A percentile compares a stretch with the other conserved stretches of the same genome.
Evolutionary conservation across 2,797 vertebrate species (phyloP).

Genomic region (Pampus argenteus): DNA sequence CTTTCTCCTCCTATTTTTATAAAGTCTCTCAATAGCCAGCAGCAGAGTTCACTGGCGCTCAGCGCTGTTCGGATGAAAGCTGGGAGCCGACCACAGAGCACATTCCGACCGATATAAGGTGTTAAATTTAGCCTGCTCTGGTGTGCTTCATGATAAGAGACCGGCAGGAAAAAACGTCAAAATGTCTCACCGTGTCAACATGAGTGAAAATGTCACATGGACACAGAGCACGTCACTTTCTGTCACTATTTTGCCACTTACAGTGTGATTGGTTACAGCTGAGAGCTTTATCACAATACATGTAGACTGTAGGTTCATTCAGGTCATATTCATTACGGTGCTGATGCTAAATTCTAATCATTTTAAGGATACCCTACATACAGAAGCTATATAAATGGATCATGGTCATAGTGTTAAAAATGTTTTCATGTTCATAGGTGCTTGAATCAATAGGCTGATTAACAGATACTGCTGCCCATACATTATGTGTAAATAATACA

Average conservation of each 20-base stretch:
- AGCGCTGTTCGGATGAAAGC: slow-evolving; percentile 72
- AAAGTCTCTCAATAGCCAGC: slow-evolving; percentile 58
- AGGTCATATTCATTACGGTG: slow-evolving; percentile 35
- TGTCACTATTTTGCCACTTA: slow-evolving; percentile 59
- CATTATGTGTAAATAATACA: background rate
- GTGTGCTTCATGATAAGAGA: slow-evolving; percentile 79
- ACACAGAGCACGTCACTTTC: slow-evolving; percentile 41
- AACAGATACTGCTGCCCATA: background rate
- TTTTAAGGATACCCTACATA: background rate
- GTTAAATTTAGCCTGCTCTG: slow-evolving; percentile 85
- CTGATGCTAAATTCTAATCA: slow-evolving; percentile 9
- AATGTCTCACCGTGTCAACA: slow-evolving; percentile 55
- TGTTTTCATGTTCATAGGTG: background rate
- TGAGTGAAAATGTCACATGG: slow-evolving; percentile 66
- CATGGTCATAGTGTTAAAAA: background rate
- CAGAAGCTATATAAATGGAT: slow-evolving; percentile 7
- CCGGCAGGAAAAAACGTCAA: slow-evolving; percentile 52
- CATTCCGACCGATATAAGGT: slow-evolving; percentile 83
- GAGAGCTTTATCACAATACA: slow-evolving; percentile 52
- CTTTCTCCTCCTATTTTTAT: slow-evolving; percentile 76
- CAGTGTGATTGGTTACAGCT: slow-evolving; percentile 40
- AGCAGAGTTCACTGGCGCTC: slow-evolving; percentile 62
- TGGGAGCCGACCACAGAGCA: slow-evolving; percentile 63
- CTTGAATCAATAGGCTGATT: slow-evolving; percentile 11
- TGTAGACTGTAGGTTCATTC: slow-evolving; percentile 27